Conservation (phyloP, 2,113 vertebrate genomes). For the Catharus minimus region DNA sequence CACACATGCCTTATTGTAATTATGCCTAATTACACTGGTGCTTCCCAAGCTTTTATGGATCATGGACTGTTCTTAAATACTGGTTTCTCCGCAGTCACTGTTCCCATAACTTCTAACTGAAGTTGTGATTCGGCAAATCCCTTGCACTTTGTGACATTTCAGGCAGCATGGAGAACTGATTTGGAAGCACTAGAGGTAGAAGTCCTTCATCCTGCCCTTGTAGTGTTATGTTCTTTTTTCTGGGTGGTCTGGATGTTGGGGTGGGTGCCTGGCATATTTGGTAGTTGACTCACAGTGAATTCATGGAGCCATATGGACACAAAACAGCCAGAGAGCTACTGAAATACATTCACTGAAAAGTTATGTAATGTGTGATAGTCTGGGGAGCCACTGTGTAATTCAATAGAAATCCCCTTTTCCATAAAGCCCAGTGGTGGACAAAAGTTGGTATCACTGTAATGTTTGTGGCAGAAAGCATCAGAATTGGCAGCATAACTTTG, state of each 20-base stretch:
- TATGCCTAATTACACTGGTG: conserved; percentile 1
- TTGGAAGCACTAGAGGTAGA: not conserved
- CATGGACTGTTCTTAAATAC: not conserved
- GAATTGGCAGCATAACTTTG: not conserved
- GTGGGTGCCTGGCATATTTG: not conserved
- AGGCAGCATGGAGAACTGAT: not conserved
- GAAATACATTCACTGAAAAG: not conserved
- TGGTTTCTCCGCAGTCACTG: not conserved
- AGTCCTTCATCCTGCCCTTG: not conserved
- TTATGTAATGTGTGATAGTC: not conserved
- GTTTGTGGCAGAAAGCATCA: not conserved
- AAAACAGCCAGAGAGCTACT: not conserved
- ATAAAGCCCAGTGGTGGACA: not conserved
- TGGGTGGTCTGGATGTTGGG: not conserved
- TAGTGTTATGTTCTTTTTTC: not conserved
- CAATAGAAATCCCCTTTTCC: not conserved
- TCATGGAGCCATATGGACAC: not conserved
- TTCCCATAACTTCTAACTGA: not conserved
- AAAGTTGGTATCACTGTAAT: not conserved
- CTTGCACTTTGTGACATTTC: accelerated
- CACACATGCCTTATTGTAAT: not conserved
- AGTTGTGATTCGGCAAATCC: not conserved
- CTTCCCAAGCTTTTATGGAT: not conserved
- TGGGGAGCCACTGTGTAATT: not conserved
- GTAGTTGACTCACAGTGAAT: not conserved